phyloP scores from a whole-genome alignment of 64 coral and sea anemone genomes.

The Anthopleura sola region DNA sequence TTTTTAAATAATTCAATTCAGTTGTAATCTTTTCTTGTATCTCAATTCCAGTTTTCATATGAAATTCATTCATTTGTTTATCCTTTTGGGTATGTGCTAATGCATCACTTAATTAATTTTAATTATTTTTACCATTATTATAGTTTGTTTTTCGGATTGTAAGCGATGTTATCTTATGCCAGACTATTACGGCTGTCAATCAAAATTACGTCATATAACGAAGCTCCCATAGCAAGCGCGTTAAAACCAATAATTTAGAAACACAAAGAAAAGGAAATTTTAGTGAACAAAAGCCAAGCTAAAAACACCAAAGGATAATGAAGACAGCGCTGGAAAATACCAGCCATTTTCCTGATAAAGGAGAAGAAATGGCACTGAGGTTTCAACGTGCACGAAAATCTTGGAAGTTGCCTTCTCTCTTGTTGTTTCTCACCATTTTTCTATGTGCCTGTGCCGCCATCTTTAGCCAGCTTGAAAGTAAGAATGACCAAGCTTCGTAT shows the following conservation, averaged over 20 bases:
- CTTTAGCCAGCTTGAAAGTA: slow-evolving; percentile 44
- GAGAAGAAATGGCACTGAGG: slow-evolving; percentile 35
- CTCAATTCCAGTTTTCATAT: too few species aligned
- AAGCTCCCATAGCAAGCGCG: too few species aligned
- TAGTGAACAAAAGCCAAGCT: neutral
- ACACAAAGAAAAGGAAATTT: neutral
- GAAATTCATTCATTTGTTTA: too few species aligned
- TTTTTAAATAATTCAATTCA: too few species aligned
- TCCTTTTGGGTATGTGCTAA: too few species aligned
- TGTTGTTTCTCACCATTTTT: slow-evolving; percentile 42
- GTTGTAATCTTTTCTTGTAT: too few species aligned
- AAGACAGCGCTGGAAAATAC: neutral
- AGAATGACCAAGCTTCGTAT: slow-evolving; percentile 31
- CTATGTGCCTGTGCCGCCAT: slow-evolving; percentile 46
- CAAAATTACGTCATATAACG: too few species aligned
- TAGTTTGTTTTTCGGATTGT: too few species aligned
- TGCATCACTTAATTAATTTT: too few species aligned
- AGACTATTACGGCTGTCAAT: too few species aligned
- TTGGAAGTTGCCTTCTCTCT: slow-evolving; percentile 36
- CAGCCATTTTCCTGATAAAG: neutral
- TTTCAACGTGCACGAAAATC: slow-evolving; percentile 33
- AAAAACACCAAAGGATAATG: neutral
- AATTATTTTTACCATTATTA: too few species aligned
- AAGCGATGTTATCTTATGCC: too few species aligned
- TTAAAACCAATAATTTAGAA: neutral